Evolutionary conservation across 2,888 invertebrate species (phyloP).

Genomic region (Sarcophaga rosellei): DNA sequence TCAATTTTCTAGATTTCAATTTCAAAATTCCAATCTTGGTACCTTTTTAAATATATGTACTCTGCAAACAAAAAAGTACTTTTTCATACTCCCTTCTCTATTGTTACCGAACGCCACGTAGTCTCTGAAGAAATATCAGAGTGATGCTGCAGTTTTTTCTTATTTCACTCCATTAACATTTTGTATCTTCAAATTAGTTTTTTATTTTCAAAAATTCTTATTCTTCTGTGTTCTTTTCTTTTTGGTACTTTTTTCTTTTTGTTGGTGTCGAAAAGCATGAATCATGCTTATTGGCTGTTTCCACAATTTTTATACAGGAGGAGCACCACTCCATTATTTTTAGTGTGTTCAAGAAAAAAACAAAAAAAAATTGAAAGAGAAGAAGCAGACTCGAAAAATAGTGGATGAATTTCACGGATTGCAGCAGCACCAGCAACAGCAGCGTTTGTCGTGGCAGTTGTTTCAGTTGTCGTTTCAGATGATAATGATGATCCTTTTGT

Average conservation of each 20-base stretch:
- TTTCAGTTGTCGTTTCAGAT: conserved; percentile 10
- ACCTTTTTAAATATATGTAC: too few species aligned
- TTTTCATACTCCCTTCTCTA: background rate
- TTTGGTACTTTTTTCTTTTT: conserved; percentile 8
- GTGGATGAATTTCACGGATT: conserved; percentile 10
- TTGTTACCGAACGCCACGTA: conserved; percentile 53
- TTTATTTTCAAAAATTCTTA: conserved; percentile 43
- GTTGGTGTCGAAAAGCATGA: conserved; percentile 20
- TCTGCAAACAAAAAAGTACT: background rate
- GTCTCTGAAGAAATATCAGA: conserved; percentile 49
- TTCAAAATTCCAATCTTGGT: too few species aligned
- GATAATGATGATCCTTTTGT: conserved; percentile 76
- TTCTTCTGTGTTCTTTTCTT: conserved; percentile 1
- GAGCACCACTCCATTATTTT: conserved; percentile 61
- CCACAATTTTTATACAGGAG: conserved; percentile 68
- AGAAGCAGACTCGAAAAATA: background rate
- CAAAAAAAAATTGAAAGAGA: too few species aligned
- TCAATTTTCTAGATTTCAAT: too few species aligned
- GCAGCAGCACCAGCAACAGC: conserved; percentile 26
- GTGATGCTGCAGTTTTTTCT: conserved; percentile 45
- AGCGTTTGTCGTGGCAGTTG: conserved; percentile 18
- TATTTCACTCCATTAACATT: conserved; percentile 12
- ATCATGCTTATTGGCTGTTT: conserved; percentile 67
- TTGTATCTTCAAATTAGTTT: background rate
- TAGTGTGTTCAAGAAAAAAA: background rate